These are phyloP conservation scores for Cichlasoma orientale DNA, from an alignment of 2,797 vertebrate species.

Conservation along the genomic window DNA sequence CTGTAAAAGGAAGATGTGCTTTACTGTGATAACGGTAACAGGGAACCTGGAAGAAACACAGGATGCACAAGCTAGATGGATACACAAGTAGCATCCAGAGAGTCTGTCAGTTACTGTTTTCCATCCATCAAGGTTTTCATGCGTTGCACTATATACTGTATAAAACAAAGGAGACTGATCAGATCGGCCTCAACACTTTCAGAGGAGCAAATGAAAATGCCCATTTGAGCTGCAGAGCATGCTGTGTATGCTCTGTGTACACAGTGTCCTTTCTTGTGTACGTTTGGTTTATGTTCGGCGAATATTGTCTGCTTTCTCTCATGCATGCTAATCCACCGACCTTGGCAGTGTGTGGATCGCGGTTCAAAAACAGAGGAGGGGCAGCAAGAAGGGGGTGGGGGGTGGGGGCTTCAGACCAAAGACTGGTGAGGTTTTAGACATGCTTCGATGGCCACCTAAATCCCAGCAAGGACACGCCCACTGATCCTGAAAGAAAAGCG, in stretches of 20 bases:
- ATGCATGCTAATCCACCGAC: slow-evolving; percentile 75
- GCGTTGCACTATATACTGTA: not conserved
- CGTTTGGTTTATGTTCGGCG: slow-evolving; percentile 50
- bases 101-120: not conserved
- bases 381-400: slow-evolving; percentile 2
- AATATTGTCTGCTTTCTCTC: slow-evolving; percentile 72
- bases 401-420: slow-evolving; percentile 47
- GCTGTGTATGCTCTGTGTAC: slow-evolving; percentile 30
- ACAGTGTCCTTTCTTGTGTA: slow-evolving; percentile 46
- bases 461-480: slow-evolving; percentile 66
- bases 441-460: slow-evolving; percentile 67
- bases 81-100: not conserved
- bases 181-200: slow-evolving; percentile 1
- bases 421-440: slow-evolving; percentile 68
- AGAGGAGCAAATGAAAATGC: slow-evolving; percentile 20
- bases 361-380: slow-evolving; percentile 47
- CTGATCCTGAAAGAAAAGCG: slow-evolving; percentile 66
- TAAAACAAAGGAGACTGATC: slow-evolving; percentile 11
- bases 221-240: slow-evolving; percentile 5
- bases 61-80: not conserved
- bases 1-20: not conserved
- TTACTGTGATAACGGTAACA: not conserved
- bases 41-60: not conserved
- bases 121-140: not conserved
- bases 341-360: slow-evolving; percentile 63